Evolutionary conservation across 2,113 vertebrate genomes (phyloP).

Genomic region (Myrmophylax atrothorax): DNA sequence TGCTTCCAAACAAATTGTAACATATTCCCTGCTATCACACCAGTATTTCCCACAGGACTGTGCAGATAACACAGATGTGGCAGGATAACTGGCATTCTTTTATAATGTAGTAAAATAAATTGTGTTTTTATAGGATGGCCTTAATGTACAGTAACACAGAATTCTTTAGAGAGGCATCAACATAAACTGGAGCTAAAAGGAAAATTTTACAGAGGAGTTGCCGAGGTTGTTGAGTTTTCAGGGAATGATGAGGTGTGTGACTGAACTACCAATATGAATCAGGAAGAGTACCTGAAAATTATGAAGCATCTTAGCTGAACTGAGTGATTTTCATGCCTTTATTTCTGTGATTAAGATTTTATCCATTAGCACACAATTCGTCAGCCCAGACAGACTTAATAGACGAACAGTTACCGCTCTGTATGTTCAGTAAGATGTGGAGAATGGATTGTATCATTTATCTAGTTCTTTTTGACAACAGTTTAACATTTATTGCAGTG

Average conservation of each 20-base stretch:
- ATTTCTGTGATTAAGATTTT: constrained; percentile 50
- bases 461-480: constrained; percentile 37
- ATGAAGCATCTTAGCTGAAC: background rate
- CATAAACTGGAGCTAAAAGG: constrained; percentile 10
- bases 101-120: constrained; percentile 44
- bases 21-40: constrained; percentile 2
- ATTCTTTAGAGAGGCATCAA: constrained; percentile 18
- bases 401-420: constrained; percentile 7
- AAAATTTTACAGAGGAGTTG: background rate
- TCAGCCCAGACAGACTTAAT: constrained; percentile 22
- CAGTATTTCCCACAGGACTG: background rate
- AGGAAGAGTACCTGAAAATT: background rate
- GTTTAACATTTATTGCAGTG: constrained; percentile 50
- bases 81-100: constrained; percentile 44
- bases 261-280: background rate
- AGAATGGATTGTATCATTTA: constrained; percentile 43
- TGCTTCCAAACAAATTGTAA: constrained; percentile 46
- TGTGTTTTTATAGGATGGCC: constrained; percentile 53
- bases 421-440: constrained; percentile 26
- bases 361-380: constrained; percentile 37
- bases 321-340: constrained; percentile 4
- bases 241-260: background rate
- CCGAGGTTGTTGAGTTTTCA: background rate
- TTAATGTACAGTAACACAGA: constrained; percentile 45
- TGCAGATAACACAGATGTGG: background rate